Percentiles rank a stretch among this genome's conserved stretches.
These are phyloP conservation scores for Chironomus riparius DNA, from an alignment of 2,888 invertebrate genomes.

Conservation along the genomic window DNA sequence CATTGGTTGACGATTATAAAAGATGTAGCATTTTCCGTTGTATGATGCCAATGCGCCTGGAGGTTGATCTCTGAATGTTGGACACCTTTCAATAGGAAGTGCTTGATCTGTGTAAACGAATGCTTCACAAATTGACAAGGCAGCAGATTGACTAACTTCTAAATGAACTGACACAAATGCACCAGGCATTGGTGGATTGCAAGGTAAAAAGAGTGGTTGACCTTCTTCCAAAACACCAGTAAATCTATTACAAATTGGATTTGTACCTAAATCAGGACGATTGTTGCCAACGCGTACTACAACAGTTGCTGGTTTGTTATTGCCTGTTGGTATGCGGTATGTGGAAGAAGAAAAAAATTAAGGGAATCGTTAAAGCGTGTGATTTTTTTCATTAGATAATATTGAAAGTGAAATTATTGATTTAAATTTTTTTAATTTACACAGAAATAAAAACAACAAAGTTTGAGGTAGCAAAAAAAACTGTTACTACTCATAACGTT, in stretches of 20 bases:
- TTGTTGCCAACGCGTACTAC: slow-evolving; percentile 88
- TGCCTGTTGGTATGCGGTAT: slow-evolving; percentile 49
- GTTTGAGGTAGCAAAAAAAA: not conserved
- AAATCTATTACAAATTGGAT: slow-evolving; percentile 86
- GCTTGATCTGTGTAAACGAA: slow-evolving; percentile 92
- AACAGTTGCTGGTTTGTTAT: slow-evolving; percentile 70
- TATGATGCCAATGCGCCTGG: slow-evolving; percentile 88
- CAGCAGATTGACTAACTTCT: slow-evolving; percentile 63
- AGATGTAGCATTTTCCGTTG: slow-evolving; percentile 91
- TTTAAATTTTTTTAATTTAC: no score
- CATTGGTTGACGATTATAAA: slow-evolving; percentile 78
- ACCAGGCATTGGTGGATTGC: slow-evolving; percentile 91
- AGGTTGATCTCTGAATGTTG: slow-evolving; percentile 85
- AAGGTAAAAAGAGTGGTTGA: slow-evolving; percentile 82
- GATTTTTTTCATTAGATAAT: not conserved
- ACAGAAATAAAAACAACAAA: no score
- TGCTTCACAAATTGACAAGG: slow-evolving; percentile 83
- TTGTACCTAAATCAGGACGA: slow-evolving; percentile 81
- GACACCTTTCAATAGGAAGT: slow-evolving; percentile 82
- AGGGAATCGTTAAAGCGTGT: not conserved
- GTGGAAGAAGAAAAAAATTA: not conserved
- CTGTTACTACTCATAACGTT: not conserved
- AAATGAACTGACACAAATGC: slow-evolving; percentile 89
- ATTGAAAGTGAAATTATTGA: not conserved
- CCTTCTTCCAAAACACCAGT: slow-evolving; percentile 80